Conservation (phyloP, 2,888 invertebrate species). For the Anticlea derivata region DNA sequence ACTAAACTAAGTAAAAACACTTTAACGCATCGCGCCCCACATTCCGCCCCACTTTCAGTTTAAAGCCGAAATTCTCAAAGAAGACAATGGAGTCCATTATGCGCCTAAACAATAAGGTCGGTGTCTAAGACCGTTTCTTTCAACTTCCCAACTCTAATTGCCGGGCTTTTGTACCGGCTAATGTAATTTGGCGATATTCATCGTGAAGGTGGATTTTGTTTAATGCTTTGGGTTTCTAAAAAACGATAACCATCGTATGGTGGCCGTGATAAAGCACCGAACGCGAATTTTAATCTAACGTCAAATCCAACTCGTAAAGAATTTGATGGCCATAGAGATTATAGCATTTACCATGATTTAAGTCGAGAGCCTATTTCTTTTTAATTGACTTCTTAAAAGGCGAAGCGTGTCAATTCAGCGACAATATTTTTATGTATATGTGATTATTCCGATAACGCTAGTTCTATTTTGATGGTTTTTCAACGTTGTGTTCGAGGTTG, state of each 20-base stretch:
- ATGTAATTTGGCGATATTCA: constrained; percentile 26
- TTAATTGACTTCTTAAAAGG: too few species aligned
- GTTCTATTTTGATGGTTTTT: too few species aligned
- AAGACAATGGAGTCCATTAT: constrained; percentile 53
- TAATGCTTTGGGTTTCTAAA: not conserved
- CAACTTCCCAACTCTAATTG: constrained; percentile 57
- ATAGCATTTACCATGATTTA: too few species aligned
- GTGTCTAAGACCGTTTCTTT: constrained; percentile 51
- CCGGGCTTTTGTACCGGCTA: constrained; percentile 43
- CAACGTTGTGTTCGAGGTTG: too few species aligned
- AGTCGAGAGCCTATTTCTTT: too few species aligned
- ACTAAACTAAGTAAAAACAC: constrained; percentile 20
- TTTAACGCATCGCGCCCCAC: constrained; percentile 26
- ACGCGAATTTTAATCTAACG: too few species aligned
- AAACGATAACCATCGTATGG: not conserved
- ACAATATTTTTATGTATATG: too few species aligned
- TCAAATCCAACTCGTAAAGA: too few species aligned
- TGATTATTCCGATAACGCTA: too few species aligned
- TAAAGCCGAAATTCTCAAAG: constrained; percentile 37
- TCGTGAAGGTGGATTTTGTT: constrained; percentile 6
- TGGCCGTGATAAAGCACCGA: not conserved
- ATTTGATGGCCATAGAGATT: too few species aligned
- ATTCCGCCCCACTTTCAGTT: constrained; percentile 31
- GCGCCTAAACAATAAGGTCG: constrained; percentile 48
- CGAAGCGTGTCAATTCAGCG: too few species aligned